Percentiles rank a stretch among this genome's conserved stretches.
These are phyloP conservation scores for Sebastes matsubarae DNA, from an alignment of 2,797 vertebrate species.

Conservation along the genomic window DNA sequence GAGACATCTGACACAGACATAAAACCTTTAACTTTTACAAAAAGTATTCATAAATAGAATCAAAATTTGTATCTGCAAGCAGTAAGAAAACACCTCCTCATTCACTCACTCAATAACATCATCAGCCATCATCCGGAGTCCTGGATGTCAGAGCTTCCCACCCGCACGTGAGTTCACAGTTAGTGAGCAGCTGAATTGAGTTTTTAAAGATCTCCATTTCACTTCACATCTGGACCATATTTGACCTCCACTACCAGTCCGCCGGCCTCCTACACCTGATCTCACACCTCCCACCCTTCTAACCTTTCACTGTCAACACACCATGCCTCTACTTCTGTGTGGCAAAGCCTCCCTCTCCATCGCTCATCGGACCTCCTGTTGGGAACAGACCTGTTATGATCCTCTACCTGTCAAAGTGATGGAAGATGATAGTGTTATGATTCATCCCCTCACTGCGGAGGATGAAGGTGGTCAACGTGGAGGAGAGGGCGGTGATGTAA, in stretches of 20 bases:
- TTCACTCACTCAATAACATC: neutral
- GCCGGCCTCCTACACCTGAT: conserved; percentile 5
- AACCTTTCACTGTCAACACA: conserved; percentile 69
- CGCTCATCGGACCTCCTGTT: conserved; percentile 26
- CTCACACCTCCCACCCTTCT: conserved; percentile 66
- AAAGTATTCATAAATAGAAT: neutral
- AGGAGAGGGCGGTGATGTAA: neutral
- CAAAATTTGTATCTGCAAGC: neutral
- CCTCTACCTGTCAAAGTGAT: conserved; percentile 14
- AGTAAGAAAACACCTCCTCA: neutral
- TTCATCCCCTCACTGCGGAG: neutral
- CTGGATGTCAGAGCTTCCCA: neutral
- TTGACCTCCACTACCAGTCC: conserved; percentile 13
- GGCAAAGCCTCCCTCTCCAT: conserved; percentile 6
- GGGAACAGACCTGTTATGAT: conserved; percentile 54
- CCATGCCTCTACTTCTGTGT: conserved; percentile 42
- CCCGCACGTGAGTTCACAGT: neutral
- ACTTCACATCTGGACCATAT: conserved; percentile 39
- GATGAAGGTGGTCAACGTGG: neutral
- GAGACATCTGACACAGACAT: neutral
- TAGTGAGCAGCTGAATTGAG: neutral
- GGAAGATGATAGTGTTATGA: conserved; percentile 56
- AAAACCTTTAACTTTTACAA: neutral
- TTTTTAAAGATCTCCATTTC: conserved; percentile 17
- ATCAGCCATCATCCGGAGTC: too few species aligned